Evolutionary conservation across 2,113 vertebrate species (phyloP).

Genomic region (Myotis lucifugus): DNA sequence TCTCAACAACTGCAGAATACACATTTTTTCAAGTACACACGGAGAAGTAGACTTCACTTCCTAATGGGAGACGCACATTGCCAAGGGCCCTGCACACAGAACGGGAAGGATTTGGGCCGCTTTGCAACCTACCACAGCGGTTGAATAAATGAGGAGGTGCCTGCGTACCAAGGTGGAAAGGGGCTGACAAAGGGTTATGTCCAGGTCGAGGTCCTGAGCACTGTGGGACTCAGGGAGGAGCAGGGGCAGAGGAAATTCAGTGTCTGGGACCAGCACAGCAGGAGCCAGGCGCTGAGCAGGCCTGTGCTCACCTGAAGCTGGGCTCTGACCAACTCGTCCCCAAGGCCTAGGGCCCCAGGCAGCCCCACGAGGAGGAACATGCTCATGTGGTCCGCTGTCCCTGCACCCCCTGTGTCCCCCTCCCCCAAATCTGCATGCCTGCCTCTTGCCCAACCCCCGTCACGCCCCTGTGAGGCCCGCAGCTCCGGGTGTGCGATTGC

Average conservation of each 20-base stretch:
- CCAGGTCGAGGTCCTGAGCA: not conserved
- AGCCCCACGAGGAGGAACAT: no score
- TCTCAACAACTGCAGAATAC: not conserved
- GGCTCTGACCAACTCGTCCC: not conserved
- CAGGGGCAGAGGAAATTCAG: not conserved
- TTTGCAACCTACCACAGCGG: accelerated
- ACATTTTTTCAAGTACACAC: not conserved
- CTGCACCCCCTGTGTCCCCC: not conserved
- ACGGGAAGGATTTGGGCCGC: not conserved
- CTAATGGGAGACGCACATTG: not conserved
- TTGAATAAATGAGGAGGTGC: no score
- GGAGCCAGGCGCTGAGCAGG: not conserved
- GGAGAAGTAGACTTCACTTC: not conserved
- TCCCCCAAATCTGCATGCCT: not conserved
- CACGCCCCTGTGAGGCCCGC: not conserved
- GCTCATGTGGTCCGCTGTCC: not conserved
- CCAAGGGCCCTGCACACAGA: not conserved
- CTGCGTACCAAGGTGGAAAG: not conserved
- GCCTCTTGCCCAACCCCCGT: not conserved
- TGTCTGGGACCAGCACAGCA: no score
- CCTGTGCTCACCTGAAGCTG: accelerated
- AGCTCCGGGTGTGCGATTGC: constrained; percentile 75
- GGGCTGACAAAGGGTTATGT: no score
- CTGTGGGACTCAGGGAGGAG: not conserved
- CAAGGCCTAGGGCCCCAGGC: accelerated